Evolutionary conservation across 2,888 invertebrate species (phyloP).

Genomic region (Willowsia nigromaculata): DNA sequence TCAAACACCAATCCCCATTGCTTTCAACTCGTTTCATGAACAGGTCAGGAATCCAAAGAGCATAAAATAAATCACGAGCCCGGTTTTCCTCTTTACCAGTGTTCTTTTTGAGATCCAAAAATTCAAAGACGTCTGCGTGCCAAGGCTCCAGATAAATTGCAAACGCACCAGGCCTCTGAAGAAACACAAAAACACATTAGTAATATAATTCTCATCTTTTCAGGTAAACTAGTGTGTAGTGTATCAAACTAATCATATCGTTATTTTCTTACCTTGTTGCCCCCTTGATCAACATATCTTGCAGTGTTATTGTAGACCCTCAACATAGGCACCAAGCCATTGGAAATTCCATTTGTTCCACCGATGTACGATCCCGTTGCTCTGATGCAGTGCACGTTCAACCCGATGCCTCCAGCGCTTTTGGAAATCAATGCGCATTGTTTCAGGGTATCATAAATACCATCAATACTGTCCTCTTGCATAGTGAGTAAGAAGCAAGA

Average conservation of each 20-base stretch:
- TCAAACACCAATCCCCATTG: conserved; percentile 93
- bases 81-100: conserved; percentile 96
- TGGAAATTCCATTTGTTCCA: conserved; percentile 96
- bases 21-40: conserved; percentile 97
- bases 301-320: conserved; percentile 97
- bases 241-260: background rate
- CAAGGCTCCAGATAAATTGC: conserved; percentile 99
- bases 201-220: background rate
- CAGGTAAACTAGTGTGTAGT: background rate
- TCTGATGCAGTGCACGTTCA: conserved; percentile 97
- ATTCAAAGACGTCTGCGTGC: conserved; percentile 98
- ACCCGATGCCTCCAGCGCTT: conserved; percentile 97
- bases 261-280: conserved; percentile 87
- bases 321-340: conserved; percentile 97
- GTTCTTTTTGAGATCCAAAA: conserved; percentile 96
- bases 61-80: conserved; percentile 97
- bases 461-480: conserved; percentile 96
- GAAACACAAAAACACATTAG: background rate
- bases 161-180: conserved; percentile 94
- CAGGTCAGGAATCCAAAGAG: conserved; percentile 98
- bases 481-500: conserved; percentile 97
- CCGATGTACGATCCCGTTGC: conserved; percentile 94
- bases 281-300: conserved; percentile 98
- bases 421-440: conserved; percentile 98
- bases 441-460: conserved; percentile 94